These are phyloP conservation scores for Coecobrya sp. DNA, from an alignment of 2,888 invertebrate genomes.

Conservation along the genomic window DNA sequence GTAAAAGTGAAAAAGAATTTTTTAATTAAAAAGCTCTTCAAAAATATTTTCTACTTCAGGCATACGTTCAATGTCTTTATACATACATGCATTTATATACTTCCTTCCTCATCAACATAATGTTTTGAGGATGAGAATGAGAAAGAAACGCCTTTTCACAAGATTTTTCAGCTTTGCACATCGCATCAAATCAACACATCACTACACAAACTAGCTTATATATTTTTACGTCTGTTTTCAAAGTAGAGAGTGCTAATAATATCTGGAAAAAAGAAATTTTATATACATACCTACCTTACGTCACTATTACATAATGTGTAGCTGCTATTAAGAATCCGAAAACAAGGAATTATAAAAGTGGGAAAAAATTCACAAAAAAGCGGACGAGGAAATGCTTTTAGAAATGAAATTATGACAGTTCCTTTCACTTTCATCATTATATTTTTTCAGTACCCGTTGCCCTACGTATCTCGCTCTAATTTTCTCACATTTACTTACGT, in stretches of 20 bases:
- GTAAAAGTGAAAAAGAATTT: conserved; percentile 63
- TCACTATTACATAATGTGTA: no score
- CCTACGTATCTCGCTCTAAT: background rate
- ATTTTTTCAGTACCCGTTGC: conserved; percentile 1
- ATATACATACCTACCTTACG: no score
- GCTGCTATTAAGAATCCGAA: background rate
- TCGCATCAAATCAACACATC: background rate
- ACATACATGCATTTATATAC: background rate
- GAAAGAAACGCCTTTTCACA: conserved; percentile 21
- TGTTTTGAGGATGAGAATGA: conserved; percentile 48
- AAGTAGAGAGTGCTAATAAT: background rate
- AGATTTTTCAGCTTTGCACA: background rate
- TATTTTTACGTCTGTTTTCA: background rate
- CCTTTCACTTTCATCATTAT: conserved; percentile 74
- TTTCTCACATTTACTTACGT: conserved; percentile 36
- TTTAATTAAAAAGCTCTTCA: conserved; percentile 68
- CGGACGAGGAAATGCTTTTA: conserved; percentile 76
- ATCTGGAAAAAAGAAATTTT: no score
- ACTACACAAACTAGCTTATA: conserved; percentile 17
- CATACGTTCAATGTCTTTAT: background rate
- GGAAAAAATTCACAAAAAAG: conserved; percentile 15
- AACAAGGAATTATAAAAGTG: background rate
- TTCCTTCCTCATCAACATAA: conserved; percentile 73
- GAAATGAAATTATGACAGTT: conserved; percentile 76
- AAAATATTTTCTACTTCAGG: conserved; percentile 6